Base-by-base conservation (phyloP, 2,888 invertebrate genomes). In the Polylopha cassiicola region DNA sequence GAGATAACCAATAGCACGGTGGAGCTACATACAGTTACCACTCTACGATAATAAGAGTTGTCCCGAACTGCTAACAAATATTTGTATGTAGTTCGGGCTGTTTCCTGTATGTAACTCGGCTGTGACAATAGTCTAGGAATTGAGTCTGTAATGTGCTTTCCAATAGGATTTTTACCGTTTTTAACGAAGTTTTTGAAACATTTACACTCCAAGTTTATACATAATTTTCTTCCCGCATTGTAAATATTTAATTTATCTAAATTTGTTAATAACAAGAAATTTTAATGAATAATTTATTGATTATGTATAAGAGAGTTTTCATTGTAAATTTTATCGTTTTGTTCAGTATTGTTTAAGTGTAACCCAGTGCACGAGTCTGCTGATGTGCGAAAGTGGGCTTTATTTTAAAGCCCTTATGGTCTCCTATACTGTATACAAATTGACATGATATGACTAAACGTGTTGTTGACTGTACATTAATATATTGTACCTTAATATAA, bases 301-400 rank as follows among this genome's bases (percentile, higher is more conserved):
- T 62, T 55, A 51, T 67, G 64, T 60, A 46, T 61, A 65, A 60
- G 60, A 65, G 62, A 63, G 71, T 74, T 77, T 76, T 67, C 63
- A 65, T 58, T 79, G 77, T 81, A 82, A 78, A 82, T 80, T 81
- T 76, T 82, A 81, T 81, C 65, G 72, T 81, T 82, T 78, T 76
- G 80, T 84, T 82, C 81, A 76, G 79, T 80, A 84, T 80, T 81
- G 70, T 67, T 59, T 82, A 81, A 79, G 79, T 66, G 64, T 71
- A 79, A 77, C 79, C 21, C 37, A 43, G 41, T 48, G 43, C 43
- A 39, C 18, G 15, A 24, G 2, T 34, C 39, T 29, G 10, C 15
- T 34, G 14, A 2, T 13, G 27, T 15, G 28, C 23, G 3, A 15
- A 33, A 34, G 11, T 15, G 11, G 11, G 20, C 10, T 10, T 8